Conservation (phyloP, 2,113 vertebrate species). For the Actenoides hombroni region DNA sequence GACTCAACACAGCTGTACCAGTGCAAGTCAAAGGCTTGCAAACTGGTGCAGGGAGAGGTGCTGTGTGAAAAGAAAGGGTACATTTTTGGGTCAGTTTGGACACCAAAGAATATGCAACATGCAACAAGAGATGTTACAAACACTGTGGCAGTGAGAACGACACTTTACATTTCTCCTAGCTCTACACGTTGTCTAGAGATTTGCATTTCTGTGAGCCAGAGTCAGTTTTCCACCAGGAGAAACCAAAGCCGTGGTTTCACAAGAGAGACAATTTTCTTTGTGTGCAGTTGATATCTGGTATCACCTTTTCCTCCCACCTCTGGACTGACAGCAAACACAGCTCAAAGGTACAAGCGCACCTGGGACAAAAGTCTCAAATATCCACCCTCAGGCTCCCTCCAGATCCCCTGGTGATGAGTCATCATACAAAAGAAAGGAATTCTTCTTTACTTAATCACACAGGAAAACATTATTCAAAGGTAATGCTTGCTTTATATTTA, state of each 20-base stretch:
- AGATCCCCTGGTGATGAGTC: constrained; percentile 51
- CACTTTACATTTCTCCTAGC: neutral
- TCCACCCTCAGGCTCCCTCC: constrained; percentile 21
- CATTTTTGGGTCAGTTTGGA: neutral
- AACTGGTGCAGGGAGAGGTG: neutral
- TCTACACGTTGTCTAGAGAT: neutral
- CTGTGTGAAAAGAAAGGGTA: neutral
- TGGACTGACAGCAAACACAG: neutral
- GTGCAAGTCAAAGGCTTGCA: neutral
- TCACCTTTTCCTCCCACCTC: neutral
- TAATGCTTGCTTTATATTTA: constrained; percentile 75
- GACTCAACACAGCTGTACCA: neutral
- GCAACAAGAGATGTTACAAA: neutral
- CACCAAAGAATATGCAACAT: neutral
- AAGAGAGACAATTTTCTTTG: neutral
- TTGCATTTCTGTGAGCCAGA: neutral
- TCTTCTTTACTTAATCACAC: constrained; percentile 66
- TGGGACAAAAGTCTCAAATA: constrained; percentile 43
- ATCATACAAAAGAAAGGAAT: constrained; percentile 70
- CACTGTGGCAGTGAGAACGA: neutral
- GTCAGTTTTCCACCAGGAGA: neutral
- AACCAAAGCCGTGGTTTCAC: neutral
- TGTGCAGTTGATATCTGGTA: neutral
- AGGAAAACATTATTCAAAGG: constrained; percentile 74
- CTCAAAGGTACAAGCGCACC: constrained; percentile 22